phyloP scores from a whole-genome alignment of 2,797 vertebrate species.

The Selene dorsalis region DNA sequence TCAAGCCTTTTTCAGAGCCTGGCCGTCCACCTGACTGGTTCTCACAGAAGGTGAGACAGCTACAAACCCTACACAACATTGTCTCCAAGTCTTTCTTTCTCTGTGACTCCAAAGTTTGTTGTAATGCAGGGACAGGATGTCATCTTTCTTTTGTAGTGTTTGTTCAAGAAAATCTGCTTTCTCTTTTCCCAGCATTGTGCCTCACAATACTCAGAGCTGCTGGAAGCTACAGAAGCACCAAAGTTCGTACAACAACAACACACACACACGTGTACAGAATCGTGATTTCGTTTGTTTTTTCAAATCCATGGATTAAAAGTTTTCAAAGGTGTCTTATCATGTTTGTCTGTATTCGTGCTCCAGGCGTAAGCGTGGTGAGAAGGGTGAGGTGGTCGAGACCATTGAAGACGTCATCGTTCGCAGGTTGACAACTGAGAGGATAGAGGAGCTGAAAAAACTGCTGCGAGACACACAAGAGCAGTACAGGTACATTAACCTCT shows the following conservation, averaged over 20 bases:
- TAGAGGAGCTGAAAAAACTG: conserved; percentile 96
- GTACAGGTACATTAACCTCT: conserved; percentile 87
- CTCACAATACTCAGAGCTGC: conserved; percentile 97
- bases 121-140: neutral
- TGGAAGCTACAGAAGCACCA: conserved; percentile 97
- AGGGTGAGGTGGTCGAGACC: conserved; percentile 98
- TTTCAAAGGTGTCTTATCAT: neutral
- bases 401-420: conserved; percentile 98
- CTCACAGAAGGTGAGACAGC: conserved; percentile 92
- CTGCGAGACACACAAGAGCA: conserved; percentile 97
- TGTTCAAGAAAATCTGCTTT: conserved; percentile 10
- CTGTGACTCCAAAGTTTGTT: neutral
- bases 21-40: conserved; percentile 99
- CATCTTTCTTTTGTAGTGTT: neutral
- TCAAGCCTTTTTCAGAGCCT: conserved; percentile 97
- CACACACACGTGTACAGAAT: neutral
- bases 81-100: neutral
- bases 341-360: conserved; percentile 1
- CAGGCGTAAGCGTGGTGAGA: conserved; percentile 97
- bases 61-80: neutral
- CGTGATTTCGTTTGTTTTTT: neutral
- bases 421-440: conserved; percentile 94
- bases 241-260: conserved; percentile 88
- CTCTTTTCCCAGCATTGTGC: conserved; percentile 92
- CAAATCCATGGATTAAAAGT: neutral